Evolutionary conservation across 2,113 vertebrate genomes (phyloP).

Genomic region (Prionailurus bengalensis): DNA sequence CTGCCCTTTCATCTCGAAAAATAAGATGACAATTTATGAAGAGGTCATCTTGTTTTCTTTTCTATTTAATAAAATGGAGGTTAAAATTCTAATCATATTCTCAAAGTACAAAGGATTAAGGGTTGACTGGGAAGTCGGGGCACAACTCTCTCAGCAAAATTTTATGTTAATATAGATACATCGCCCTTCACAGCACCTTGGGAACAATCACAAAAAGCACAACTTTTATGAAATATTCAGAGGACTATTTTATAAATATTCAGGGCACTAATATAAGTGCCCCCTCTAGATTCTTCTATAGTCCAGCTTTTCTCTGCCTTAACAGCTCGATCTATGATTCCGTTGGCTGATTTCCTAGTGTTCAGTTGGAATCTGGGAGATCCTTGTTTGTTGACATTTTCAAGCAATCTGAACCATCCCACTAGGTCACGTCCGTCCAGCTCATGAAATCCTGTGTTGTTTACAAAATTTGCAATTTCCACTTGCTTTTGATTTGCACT

Average conservation of each 20-base stretch:
- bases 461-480: conserved; percentile 33
- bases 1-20: neutral
- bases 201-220: neutral
- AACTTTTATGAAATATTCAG: conserved; percentile 18
- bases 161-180: neutral
- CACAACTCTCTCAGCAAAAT: neutral
- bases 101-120: conserved; percentile 13
- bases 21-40: conserved; percentile 11
- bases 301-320: neutral
- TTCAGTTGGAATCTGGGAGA: neutral
- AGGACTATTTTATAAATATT: neutral
- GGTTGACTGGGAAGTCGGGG: neutral
- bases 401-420: neutral
- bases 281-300: neutral
- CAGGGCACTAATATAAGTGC: neutral
- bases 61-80: neutral
- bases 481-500: conserved; percentile 34
- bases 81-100: conserved; percentile 2
- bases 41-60: neutral
- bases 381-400: neutral
- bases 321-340: neutral
- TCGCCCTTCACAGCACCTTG: neutral
- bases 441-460: neutral
- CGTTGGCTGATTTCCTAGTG: neutral
- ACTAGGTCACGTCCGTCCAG: neutral